These are phyloP conservation scores for Argyresthia goedartella DNA, from an alignment of 2,888 invertebrate genomes.

Conservation along the genomic window DNA sequence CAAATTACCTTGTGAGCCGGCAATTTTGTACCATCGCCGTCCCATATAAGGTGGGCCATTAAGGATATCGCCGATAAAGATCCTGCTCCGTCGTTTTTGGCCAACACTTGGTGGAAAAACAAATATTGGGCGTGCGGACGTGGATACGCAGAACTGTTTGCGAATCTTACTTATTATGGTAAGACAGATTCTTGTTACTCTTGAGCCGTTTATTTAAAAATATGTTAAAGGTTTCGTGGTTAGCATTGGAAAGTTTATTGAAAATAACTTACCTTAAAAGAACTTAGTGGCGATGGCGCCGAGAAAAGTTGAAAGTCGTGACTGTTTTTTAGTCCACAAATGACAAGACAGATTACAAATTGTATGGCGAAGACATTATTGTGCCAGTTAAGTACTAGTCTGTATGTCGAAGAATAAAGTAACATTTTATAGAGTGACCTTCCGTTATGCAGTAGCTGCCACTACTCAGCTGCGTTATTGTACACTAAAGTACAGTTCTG, in stretches of 20 bases:
- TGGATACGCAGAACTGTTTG: constrained; percentile 1
- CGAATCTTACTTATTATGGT: background rate
- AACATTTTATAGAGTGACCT: constrained; percentile 15
- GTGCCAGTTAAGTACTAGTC: constrained; percentile 15
- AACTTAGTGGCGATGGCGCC: too few species aligned
- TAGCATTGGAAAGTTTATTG: too few species aligned
- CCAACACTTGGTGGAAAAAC: constrained; percentile 13
- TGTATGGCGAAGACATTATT: constrained; percentile 27
- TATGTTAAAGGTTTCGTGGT: background rate
- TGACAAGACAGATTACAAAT: constrained; percentile 17
- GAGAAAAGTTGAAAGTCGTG: too few species aligned
- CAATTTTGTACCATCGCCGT: constrained; percentile 21
- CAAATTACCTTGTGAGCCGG: constrained; percentile 19
- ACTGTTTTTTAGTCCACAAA: background rate
- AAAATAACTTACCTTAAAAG: too few species aligned
- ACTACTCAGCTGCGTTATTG: constrained; percentile 14
- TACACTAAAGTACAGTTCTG: background rate
- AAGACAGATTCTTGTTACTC: background rate
- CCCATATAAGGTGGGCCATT: constrained; percentile 40
- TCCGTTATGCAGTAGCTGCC: constrained; percentile 19
- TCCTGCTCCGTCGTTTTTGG: constrained; percentile 11
- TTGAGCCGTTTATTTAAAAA: constrained; percentile 12
- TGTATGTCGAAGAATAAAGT: constrained; percentile 10
- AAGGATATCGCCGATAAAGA: constrained; percentile 38
- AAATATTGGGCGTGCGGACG: constrained; percentile 11